Percentiles rank a stretch among this genome's conserved stretches.
Conservation (phyloP, 1,140 invertebrate species). For the Neodiprion virginianus region DNA sequence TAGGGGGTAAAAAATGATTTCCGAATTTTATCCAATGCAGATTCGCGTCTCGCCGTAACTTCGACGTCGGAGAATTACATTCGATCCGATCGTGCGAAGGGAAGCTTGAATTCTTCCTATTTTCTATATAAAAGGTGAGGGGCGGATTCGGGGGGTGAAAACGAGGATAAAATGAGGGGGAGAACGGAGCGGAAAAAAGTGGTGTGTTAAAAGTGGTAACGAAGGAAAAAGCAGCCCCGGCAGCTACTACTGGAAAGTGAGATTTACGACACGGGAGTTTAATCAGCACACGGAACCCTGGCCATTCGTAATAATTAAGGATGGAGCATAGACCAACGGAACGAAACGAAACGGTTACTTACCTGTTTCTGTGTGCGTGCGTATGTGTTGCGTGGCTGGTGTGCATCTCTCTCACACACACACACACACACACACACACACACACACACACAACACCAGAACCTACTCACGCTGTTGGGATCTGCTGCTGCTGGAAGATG, state of each 20-base stretch:
- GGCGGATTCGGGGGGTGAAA: too few relatives aligned
- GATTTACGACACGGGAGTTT: slow-evolving; percentile 31
- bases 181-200: neutral
- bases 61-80: too few relatives aligned
- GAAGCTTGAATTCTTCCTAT: too few relatives aligned
- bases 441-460: neutral
- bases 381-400: too few relatives aligned
- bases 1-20: too few relatives aligned
- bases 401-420: too few relatives aligned
- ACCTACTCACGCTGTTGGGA: neutral
- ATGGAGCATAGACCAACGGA: neutral
- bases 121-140: too few relatives aligned
- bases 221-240: neutral
- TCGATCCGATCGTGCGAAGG: too few relatives aligned
- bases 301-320: slow-evolving; percentile 32
- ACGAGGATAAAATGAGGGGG: too few relatives aligned
- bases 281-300: slow-evolving; percentile 29
- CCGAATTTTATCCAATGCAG: too few relatives aligned
- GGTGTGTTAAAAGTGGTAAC: neutral
- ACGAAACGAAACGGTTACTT: neutral
- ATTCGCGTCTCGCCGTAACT: too few relatives aligned
- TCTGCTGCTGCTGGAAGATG: neutral
- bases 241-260: slow-evolving; percentile 4
- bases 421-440: neutral
- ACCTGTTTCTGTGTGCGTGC: too few relatives aligned